A percentile compares a stretch with the other conserved stretches of the same genome.
phyloP scores from a whole-genome alignment of 1,140 invertebrate genomes.

The Drosophila nigrodunni region DNA sequence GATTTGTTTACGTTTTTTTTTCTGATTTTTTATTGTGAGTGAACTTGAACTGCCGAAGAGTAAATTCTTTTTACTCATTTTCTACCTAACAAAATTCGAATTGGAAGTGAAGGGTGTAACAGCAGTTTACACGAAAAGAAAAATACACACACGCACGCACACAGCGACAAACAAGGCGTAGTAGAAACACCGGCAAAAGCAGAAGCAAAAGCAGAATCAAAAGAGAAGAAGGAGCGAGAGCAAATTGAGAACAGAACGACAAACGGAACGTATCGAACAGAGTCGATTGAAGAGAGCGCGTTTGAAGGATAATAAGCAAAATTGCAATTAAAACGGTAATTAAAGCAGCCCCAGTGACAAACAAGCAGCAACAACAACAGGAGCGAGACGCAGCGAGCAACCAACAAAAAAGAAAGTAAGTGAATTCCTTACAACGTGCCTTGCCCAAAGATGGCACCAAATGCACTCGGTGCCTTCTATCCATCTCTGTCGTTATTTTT shows the following conservation, averaged over 20 bases:
- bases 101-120: constrained; percentile 78
- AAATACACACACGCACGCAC: constrained; percentile 17
- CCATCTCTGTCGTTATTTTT: constrained; percentile 15
- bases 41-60: constrained; percentile 48
- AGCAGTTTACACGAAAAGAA: constrained; percentile 40
- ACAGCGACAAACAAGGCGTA: constrained; percentile 32
- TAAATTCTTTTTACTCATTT: constrained; percentile 30
- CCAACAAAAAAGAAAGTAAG: constrained; percentile 77
- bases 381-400: constrained; percentile 33
- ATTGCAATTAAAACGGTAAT: constrained; percentile 44
- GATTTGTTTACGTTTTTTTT: constrained; percentile 79
- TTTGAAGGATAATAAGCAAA: constrained; percentile 47
- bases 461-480: constrained; percentile 24
- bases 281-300: constrained; percentile 11
- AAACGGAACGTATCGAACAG: constrained; percentile 8
- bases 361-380: constrained; percentile 13
- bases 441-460: constrained; percentile 72
- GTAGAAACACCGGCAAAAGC: constrained; percentile 54
- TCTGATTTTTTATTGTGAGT: constrained; percentile 71
- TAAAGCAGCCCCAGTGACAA: constrained; percentile 48
- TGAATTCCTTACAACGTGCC: constrained; percentile 68
- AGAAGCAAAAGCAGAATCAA: background rate
- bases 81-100: constrained; percentile 52
- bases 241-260: constrained; percentile 49
- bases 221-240: constrained; percentile 13